These are phyloP conservation scores for Thereva unica DNA, from an alignment of 2,888 invertebrate species.

Conservation along the genomic window DNA sequence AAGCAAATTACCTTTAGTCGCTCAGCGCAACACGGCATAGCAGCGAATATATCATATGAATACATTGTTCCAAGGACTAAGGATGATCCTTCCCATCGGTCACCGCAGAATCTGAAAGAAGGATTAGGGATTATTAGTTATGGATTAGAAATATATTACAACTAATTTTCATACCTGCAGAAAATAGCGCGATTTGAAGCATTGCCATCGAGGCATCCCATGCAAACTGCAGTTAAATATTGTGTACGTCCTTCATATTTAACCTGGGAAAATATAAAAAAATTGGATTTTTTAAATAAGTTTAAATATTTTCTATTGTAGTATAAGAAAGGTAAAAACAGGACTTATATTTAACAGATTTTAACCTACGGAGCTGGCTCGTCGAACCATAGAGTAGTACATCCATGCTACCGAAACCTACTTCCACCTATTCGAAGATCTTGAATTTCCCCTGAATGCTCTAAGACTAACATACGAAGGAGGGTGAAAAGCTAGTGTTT, in stretches of 20 bases:
- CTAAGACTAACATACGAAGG: no score
- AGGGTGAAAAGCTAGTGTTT: no score
- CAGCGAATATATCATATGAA: conserved; percentile 97
- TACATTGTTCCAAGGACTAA: conserved; percentile 97
- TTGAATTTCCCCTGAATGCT: no score
- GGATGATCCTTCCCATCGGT: conserved; percentile 90
- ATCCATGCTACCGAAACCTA: no score
- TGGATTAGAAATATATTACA: background rate
- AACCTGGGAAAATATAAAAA: conserved; percentile 63
- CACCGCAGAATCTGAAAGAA: conserved; percentile 68
- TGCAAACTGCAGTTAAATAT: conserved; percentile 92
- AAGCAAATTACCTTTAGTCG: conserved; percentile 76
- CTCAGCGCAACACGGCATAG: conserved; percentile 93
- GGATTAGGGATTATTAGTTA: background rate
- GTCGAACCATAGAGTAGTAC: no score
- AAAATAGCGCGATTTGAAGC: conserved; percentile 74
- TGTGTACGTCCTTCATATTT: conserved; percentile 88
- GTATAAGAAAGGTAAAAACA: no score
- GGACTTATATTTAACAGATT: no score
- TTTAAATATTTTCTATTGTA: background rate
- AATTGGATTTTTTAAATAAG: background rate
- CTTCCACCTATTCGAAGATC: no score
- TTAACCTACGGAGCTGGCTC: no score
- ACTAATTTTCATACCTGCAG: conserved; percentile 63
- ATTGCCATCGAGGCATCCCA: conserved; percentile 88